A percentile compares a stretch with the other conserved stretches of the same genome.
Conservation (phyloP, 2,797 vertebrate species). For the Danio kyathit region DNA sequence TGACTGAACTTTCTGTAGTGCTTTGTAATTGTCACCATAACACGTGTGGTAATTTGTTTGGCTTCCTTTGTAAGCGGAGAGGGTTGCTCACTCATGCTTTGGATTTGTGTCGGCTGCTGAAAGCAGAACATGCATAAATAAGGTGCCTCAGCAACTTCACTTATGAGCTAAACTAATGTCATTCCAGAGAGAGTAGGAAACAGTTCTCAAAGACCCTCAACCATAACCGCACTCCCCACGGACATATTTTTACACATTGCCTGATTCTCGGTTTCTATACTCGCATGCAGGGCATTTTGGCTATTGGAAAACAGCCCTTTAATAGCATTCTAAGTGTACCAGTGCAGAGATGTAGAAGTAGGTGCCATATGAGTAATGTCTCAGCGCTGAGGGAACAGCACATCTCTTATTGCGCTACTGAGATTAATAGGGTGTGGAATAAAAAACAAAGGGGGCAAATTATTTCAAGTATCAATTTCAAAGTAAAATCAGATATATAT, state of each 20-base stretch:
- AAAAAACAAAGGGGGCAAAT: not conserved
- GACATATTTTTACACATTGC: conserved; percentile 23
- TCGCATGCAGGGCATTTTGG: conserved; percentile 21
- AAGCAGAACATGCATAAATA: conserved; percentile 59
- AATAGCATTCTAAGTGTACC: not conserved
- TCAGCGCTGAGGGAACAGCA: conserved; percentile 9
- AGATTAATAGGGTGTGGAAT: conserved; percentile 8
- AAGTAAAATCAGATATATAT: not conserved
- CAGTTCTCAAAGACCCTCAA: conserved; percentile 48
- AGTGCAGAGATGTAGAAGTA: conserved; percentile 8
- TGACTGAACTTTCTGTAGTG: conserved; percentile 64
- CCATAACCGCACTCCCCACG: conserved; percentile 1
- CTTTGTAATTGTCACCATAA: conserved; percentile 69
- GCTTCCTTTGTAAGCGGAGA: conserved; percentile 68
- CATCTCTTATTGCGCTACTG: not conserved
- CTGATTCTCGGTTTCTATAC: conserved; percentile 11
- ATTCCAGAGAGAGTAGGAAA: conserved; percentile 71
- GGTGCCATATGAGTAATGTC: not conserved
- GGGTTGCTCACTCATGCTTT: conserved; percentile 72
- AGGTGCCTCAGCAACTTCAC: conserved; percentile 62
- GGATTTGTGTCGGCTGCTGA: conserved; percentile 70
- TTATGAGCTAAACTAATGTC: conserved; percentile 73
- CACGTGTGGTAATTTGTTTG: conserved; percentile 68
- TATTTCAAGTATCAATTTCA: not conserved
- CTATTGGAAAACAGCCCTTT: conserved; percentile 18